These are phyloP conservation scores for Meiosimyza platycephala DNA, from an alignment of 2,888 invertebrate genomes.

Conservation along the genomic window DNA sequence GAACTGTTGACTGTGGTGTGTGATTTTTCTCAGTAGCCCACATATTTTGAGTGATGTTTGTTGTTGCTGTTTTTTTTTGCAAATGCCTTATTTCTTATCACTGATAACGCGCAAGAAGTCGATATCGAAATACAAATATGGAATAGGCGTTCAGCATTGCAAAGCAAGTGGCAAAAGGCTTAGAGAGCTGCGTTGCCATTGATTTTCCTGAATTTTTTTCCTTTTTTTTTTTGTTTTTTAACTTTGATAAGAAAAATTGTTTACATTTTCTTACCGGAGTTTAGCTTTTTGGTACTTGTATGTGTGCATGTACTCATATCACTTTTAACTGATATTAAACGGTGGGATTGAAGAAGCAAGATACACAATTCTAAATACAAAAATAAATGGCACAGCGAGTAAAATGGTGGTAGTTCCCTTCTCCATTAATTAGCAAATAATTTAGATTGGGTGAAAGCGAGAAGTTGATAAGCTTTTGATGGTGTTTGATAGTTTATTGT, in stretches of 20 bases:
- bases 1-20: constrained; percentile 36
- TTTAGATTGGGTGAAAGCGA: too few relatives aligned
- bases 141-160: constrained; percentile 54
- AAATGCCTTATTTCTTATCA: constrained; percentile 19
- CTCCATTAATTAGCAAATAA: too few relatives aligned
- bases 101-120: constrained; percentile 56
- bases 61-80: constrained; percentile 23
- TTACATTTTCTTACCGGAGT: too few relatives aligned
- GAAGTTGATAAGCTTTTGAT: too few relatives aligned
- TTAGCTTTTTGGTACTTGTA: too few relatives aligned
- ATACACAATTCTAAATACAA: too few relatives aligned
- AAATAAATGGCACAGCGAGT: too few relatives aligned
- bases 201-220: background rate
- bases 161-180: constrained; percentile 1
- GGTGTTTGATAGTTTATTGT: too few relatives aligned
- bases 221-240: background rate
- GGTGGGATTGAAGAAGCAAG: too few relatives aligned
- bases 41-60: background rate
- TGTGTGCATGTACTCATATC: too few relatives aligned
- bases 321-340: too few relatives aligned
- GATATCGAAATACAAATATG: constrained; percentile 60
- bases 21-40: constrained; percentile 13
- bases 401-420: too few relatives aligned
- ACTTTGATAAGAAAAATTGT: constrained; percentile 17
- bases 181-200: background rate